phyloP scores from a whole-genome alignment of 2,888 invertebrate species.

The Laothoe populi region DNA sequence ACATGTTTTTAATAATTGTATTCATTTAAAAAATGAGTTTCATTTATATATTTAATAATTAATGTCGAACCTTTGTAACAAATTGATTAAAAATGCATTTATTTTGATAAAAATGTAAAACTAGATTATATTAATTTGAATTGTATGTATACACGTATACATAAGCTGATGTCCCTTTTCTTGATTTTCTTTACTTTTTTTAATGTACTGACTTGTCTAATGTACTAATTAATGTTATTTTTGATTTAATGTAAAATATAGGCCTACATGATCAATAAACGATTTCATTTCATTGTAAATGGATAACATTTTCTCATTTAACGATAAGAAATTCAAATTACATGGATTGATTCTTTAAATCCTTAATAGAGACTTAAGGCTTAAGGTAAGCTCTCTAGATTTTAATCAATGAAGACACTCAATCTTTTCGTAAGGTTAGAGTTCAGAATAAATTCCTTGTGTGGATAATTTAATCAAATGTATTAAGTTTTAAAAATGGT shows the following conservation, averaged over 20 bases:
- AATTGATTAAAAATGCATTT: too few relatives aligned
- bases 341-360: neutral
- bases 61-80: too few relatives aligned
- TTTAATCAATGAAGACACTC: constrained; percentile 12
- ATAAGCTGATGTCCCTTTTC: too few relatives aligned
- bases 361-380: constrained; percentile 1
- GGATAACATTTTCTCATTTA: neutral
- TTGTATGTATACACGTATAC: too few relatives aligned
- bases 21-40: neutral
- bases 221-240: too few relatives aligned
- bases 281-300: neutral
- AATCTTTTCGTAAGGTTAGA: constrained; percentile 4
- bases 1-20: constrained; percentile 26
- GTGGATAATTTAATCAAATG: neutral
- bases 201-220: too few relatives aligned
- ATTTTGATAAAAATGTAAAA: too few relatives aligned
- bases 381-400: neutral
- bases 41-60: neutral
- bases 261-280: neutral
- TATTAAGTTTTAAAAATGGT: neutral
- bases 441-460: neutral
- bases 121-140: too few relatives aligned
- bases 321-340: neutral
- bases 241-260: too few relatives aligned
- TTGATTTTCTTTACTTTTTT: too few relatives aligned